phyloP scores from a whole-genome alignment of 2,888 invertebrate species.

The Ophion obscuratus region DNA sequence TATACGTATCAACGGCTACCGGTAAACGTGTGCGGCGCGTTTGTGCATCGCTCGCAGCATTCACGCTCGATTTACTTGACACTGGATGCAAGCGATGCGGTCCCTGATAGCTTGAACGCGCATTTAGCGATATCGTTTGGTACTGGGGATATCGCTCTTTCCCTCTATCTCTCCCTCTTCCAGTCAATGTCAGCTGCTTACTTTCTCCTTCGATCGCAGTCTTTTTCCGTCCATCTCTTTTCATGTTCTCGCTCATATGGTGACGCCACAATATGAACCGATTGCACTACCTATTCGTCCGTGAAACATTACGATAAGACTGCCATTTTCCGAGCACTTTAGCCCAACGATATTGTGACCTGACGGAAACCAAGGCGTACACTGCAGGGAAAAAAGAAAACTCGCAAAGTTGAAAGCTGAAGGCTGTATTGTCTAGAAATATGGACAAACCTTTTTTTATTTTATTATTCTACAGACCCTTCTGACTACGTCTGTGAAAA shows the following conservation, averaged over 20 bases:
- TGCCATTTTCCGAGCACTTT: constrained; percentile 13
- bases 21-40: constrained; percentile 60
- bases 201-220: neutral
- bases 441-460: too few species aligned
- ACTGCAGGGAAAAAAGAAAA: too few species aligned
- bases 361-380: neutral
- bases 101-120: constrained; percentile 5
- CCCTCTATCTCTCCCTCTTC: neutral
- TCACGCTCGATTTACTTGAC: constrained; percentile 68
- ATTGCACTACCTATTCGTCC: constrained; percentile 33
- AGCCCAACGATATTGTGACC: neutral
- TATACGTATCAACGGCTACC: constrained; percentile 54
- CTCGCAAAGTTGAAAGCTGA: too few species aligned
- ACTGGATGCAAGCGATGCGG: constrained; percentile 31
- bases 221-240: neutral
- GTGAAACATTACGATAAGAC: constrained; percentile 38
- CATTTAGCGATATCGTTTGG: constrained; percentile 18
- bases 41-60: constrained; percentile 46
- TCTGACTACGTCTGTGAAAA: too few species aligned
- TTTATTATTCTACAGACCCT: too few species aligned
- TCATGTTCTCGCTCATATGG: neutral
- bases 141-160: constrained; percentile 12
- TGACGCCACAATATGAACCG: constrained; percentile 22
- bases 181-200: neutral
- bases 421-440: too few species aligned